phyloP scores from a whole-genome alignment of 2,797 vertebrate genomes.

The Muraenolepis orangiensis region DNA sequence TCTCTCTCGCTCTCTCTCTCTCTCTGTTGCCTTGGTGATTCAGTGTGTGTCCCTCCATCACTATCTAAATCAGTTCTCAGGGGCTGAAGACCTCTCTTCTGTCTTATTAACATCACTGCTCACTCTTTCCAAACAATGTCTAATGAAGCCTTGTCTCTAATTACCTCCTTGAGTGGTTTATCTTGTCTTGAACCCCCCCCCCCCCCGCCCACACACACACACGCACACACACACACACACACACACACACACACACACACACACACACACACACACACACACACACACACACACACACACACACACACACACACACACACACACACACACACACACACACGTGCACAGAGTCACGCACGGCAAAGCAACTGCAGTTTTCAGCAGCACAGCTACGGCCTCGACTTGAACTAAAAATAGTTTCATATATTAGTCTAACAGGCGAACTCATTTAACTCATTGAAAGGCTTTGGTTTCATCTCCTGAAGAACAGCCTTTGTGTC shows the following conservation, averaged over 20 bases:
- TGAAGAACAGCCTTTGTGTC: too few relatives aligned
- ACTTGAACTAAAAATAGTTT: too few relatives aligned
- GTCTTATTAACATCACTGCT: background rate
- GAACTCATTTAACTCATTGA: too few relatives aligned
- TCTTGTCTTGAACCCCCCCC: background rate
- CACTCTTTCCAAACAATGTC: too few relatives aligned
- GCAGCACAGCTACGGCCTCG: too few relatives aligned
- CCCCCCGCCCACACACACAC: too few relatives aligned
- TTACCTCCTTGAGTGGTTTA: background rate
- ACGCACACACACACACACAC: background rate
- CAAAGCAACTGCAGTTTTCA: too few relatives aligned
- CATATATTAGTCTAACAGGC: too few relatives aligned
- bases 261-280: constrained; percentile 36
- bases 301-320: background rate
- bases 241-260: background rate
- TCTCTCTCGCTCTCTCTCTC: too few relatives aligned
- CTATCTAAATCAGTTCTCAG: background rate
- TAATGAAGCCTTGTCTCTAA: background rate
- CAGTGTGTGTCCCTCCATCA: background rate
- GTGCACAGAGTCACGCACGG: too few relatives aligned
- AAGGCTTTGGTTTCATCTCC: too few relatives aligned
- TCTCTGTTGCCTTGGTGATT: background rate
- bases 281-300: constrained; percentile 22
- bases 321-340: background rate
- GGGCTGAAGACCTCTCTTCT: background rate